These are phyloP conservation scores for Urechis unicinctus DNA, from an alignment of 2,888 invertebrate species.

Conservation along the genomic window DNA sequence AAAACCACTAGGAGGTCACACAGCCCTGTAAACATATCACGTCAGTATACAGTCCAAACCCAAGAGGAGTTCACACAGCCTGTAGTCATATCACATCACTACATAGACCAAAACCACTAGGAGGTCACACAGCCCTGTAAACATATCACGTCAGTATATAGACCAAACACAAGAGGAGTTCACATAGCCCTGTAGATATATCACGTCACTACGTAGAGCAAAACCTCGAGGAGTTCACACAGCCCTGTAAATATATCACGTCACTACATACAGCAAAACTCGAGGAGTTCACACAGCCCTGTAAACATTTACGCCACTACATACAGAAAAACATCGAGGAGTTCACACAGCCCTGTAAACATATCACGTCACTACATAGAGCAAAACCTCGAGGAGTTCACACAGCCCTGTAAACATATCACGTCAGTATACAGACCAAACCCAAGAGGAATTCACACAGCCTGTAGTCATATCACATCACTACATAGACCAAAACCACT, in stretches of 20 bases:
- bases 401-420: neutral
- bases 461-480: neutral
- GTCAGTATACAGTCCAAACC: too few species aligned
- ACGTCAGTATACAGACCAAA: too few species aligned
- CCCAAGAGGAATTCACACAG: too few species aligned
- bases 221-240: neutral
- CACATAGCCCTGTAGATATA: too few species aligned
- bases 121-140: neutral
- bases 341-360: too few species aligned
- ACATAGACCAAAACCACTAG: neutral
- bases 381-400: neutral
- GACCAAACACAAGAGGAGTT: too few species aligned
- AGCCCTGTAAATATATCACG: neutral
- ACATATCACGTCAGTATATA: too few species aligned
- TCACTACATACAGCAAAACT: too few species aligned
- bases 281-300: too few species aligned
- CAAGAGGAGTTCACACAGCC: too few species aligned
- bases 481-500: neutral
- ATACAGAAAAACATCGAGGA: too few species aligned
- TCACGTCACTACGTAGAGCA: neutral
- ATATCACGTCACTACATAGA: neutral
- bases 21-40: neutral
- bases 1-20: neutral
- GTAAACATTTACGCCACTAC: too few species aligned
- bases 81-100: neutral